Base-by-base conservation (phyloP, 2,113 vertebrate species). In the Entelurus aequoreus region DNA sequence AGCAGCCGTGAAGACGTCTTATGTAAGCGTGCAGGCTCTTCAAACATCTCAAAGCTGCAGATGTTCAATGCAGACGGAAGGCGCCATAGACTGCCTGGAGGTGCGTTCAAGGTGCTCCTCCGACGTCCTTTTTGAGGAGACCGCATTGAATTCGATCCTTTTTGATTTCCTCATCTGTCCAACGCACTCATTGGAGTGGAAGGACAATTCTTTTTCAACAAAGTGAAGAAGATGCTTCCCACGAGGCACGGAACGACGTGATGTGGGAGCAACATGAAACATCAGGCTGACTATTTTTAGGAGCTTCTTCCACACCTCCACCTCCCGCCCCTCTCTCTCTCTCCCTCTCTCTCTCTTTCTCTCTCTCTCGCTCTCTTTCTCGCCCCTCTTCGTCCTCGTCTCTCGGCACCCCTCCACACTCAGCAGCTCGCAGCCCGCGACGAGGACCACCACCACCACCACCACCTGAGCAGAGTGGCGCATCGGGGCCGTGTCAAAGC, bases 261-360 rank as follows among this genome's bases (percentile, higher is more conserved):
- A 71, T 66, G 76, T 72, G 74, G 67, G 76, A 76, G 72, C 68
- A 62, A 62, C 76, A 71, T 63, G 63, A 77, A 82, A 84, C 82
- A 82, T 82, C 77, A 76, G 72, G 77, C 60, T 9, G 80, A 75
- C 67, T 83, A 85, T 85, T 83, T 84, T 74, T 84, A 82, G 79
- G 77, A 69, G 37, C 77, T 75, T 65, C 76, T 80, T 74, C 74
- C 66, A 77, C 75, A 76, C 78, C 68, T 64, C 55, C 64, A 52
- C 12, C 69, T 68, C 67, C 55, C 64, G 37, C n/a, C 69, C 65
- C 67, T 74, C 77, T 63, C 49, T 13, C 28, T 47, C 51, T 37
- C 15, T 65, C 8, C 48, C 48, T 4, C 50, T 50, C 6, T 35
- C 8, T 11, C 48, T 49, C 60, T 35, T 47, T 56, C 64, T 56